Evolutionary conservation across 2,888 invertebrate species (phyloP), one percentile per base, ranked within the genome.

Genomic region (Trachelus iudaicus): DNA sequence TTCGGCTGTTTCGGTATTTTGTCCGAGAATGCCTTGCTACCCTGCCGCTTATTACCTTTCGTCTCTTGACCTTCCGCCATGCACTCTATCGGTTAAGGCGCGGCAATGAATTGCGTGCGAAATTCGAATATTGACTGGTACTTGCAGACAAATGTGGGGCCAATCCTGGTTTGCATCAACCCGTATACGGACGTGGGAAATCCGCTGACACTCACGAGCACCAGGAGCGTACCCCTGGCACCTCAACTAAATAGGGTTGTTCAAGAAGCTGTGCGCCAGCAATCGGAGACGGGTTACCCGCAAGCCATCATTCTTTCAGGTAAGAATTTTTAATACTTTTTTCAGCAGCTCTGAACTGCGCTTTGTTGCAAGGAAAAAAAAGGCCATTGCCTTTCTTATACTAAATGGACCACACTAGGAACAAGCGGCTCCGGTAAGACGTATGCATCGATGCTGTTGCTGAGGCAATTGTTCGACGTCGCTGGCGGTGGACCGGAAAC

Each of bases 401-500:
- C 15, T 1, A 15, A 40, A 15, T 15, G 15, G 15, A 40, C 15
- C 4, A 15, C 15, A 40, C 15, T 92, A 95, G 97, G 97, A 75
- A 96, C 96, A 78, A 97, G 97, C 84, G 98, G 98, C 34, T 97
- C 97, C 34, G 98, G 98, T 35, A 98, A 98, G 93, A 98, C 98
- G 78, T 96, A 97, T 92, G 96, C 97, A 81, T 97, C 97, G 33
- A 97, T 98, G 97, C 93, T 97, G 88, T 93, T 98, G 87, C 93
- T 98, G 87, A 94, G 98, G 86, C 97, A 98, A 90, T 93, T 98
- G 89, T 98, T 98, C 93, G 97, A 98, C 90, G 96, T 97, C 83
- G 98, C 98, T 79, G 98, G 98, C 81, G 98, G 98, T 86, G 98
- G 98, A 75, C 96, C 97, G 4, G 98, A 98, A 93, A 98, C 98